These are phyloP conservation scores for Choristoneura fumiferana DNA, from an alignment of 1,140 invertebrate species.

Conservation along the genomic window DNA sequence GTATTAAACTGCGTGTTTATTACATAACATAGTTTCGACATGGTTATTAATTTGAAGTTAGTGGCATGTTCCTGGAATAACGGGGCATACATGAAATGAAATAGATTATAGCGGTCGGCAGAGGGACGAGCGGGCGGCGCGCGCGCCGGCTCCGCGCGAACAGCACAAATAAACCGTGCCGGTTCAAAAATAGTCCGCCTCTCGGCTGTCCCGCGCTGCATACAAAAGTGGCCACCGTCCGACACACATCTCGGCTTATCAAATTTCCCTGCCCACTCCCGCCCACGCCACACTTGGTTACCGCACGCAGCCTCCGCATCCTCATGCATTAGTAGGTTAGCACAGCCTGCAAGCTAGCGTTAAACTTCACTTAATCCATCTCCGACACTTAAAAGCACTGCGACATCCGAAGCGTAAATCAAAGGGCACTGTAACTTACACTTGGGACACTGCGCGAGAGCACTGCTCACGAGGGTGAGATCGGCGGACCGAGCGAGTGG, in stretches of 20 bases:
- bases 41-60: not conserved
- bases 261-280: conserved; percentile 70
- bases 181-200: conserved; percentile 66
- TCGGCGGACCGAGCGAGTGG: conserved; percentile 21
- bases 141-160: conserved; percentile 27
- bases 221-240: conserved; percentile 66
- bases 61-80: conserved; percentile 16
- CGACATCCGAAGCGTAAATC: conserved; percentile 52
- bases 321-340: conserved; percentile 71
- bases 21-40: too few species aligned
- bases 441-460: conserved; percentile 40
- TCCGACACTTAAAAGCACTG: conserved; percentile 53
- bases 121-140: conserved; percentile 4
- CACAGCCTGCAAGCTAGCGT: conserved; percentile 36
- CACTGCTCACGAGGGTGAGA: conserved; percentile 39
- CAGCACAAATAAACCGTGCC: conserved; percentile 48
- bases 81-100: not conserved
- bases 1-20: too few species aligned
- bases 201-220: conserved; percentile 48
- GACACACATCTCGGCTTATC: conserved; percentile 62
- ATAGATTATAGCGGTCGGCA: not conserved
- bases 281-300: conserved; percentile 35
- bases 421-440: conserved; percentile 62
- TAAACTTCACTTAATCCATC: conserved; percentile 47
- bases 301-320: conserved; percentile 33